Conservation (phyloP, 2,113 vertebrate genomes). For the Tetrao urogallus region DNA sequence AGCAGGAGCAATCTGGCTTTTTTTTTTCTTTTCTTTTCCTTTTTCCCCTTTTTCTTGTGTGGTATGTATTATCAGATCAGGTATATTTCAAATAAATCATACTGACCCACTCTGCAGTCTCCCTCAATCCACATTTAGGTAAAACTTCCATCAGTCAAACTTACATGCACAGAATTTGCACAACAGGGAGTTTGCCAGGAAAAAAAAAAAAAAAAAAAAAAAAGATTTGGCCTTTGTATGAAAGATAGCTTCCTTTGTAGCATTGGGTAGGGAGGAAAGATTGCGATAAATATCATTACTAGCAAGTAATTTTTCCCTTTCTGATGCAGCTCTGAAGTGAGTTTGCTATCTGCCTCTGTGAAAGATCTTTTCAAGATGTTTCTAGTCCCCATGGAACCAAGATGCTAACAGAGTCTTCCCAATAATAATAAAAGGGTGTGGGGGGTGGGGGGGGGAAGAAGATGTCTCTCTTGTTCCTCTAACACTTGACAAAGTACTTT, state of each 20-base stretch:
- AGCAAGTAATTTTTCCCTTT: constrained; percentile 63
- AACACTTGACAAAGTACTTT: constrained; percentile 63
- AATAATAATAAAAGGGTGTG: constrained; percentile 55
- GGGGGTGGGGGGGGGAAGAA: background rate
- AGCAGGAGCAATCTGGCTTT: background rate
- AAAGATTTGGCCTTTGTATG: background rate
- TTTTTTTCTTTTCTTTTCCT: background rate
- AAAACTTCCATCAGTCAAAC: background rate
- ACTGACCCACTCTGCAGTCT: background rate
- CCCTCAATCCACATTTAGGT: background rate
- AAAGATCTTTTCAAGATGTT: constrained; percentile 75
- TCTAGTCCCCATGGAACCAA: constrained; percentile 62
- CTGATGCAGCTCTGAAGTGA: constrained; percentile 48
- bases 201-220: background rate
- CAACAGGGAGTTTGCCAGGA: background rate
- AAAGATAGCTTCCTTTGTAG: constrained; percentile 44
- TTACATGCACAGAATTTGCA: background rate
- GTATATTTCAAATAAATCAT: background rate
- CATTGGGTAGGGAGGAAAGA: constrained; percentile 24
- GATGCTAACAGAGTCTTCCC: constrained; percentile 64
- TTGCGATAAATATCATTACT: constrained; percentile 62
- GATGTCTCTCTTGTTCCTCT: constrained; percentile 47
- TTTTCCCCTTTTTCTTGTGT: background rate
- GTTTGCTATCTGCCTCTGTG: constrained; percentile 70
- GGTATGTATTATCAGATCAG: background rate